Conservation (phyloP, 2,797 vertebrate species). For the Acrocephalus scirpaceus region DNA sequence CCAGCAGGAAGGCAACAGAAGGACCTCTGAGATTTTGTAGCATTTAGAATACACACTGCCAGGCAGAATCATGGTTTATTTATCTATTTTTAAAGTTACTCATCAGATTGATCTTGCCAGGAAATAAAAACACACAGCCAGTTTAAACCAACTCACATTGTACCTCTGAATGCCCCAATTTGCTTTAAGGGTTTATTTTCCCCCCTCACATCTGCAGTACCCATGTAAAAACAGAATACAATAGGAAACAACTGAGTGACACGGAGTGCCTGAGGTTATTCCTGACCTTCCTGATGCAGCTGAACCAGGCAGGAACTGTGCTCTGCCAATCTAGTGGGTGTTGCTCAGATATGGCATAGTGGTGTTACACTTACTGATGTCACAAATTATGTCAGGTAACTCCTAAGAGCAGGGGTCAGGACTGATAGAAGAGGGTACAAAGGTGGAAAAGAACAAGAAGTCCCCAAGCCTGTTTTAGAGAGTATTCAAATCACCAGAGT, state of each 20-base stretch:
- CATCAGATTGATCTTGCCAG: not conserved
- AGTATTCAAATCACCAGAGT: not conserved
- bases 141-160: not conserved
- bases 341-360: not conserved
- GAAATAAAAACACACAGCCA: not conserved
- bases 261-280: not conserved
- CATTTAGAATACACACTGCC: not conserved
- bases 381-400: not conserved
- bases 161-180: not conserved
- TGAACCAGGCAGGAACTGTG: not conserved
- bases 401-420: not conserved
- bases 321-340: not conserved
- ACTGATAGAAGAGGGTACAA: not conserved
- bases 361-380: not conserved
- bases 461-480: not conserved
- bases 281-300: not conserved
- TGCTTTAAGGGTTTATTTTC: not conserved
- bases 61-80: not conserved
- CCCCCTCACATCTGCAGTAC: not conserved
- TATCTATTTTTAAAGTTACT: not conserved
- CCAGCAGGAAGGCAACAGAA: not conserved
- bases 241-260: not conserved
- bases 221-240: not conserved
- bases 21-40: not conserved
- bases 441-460: not conserved